Base-by-base conservation (phyloP, 2,888 invertebrate species). In the Eristalis intricaria region DNA sequence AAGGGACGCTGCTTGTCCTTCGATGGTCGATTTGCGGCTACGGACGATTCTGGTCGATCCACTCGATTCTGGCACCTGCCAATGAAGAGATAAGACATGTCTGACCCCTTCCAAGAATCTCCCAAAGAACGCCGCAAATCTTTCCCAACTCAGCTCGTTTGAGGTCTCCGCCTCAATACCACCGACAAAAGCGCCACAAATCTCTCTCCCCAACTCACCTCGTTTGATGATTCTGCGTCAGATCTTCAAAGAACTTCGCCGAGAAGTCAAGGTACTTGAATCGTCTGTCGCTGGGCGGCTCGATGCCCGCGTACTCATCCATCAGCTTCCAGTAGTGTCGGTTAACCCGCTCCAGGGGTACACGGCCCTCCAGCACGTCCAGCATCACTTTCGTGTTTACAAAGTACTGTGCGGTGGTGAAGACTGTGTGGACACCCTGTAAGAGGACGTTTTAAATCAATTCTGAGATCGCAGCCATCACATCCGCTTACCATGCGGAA, bases 331-430 rank as follows among this genome's bases (percentile, higher is more conserved):
- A 95, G 93, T 94, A 96, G 83, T 95, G 94, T 64, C 94, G 94
- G 91, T 96, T 96, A 89, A 95, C 94, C 85, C 95, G 93, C 11
- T 95, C 94, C 32, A 94, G 93, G 0, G 94, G 91, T 0, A 95
- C 95, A 0, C 93, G 93, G 2, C 95, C 95, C 15, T 95, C 94
- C 91, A 96, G 95, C 3, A 96, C 94, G 65, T 95, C 95, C 93
- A 96, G 96, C 73, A 96, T 94, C 93, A 95, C 96, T 40, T 95
- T 91, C 79, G 96, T 96, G 89, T 96, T 94, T 0, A 96, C 93
- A 89, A 95, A 96, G 1, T 94, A 96, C 89, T 95, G 95, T 0
- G 96, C 96, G 1, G 96, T 92, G 91, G 96, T 96, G 0, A 95
- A 95, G 19, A 97, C 94, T 90, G 96, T 96, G 19, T 95, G 95